Evolutionary conservation across 2,113 vertebrate genomes (phyloP), one percentile per base, ranked within the genome.

Genomic region (Conger conger): DNA sequence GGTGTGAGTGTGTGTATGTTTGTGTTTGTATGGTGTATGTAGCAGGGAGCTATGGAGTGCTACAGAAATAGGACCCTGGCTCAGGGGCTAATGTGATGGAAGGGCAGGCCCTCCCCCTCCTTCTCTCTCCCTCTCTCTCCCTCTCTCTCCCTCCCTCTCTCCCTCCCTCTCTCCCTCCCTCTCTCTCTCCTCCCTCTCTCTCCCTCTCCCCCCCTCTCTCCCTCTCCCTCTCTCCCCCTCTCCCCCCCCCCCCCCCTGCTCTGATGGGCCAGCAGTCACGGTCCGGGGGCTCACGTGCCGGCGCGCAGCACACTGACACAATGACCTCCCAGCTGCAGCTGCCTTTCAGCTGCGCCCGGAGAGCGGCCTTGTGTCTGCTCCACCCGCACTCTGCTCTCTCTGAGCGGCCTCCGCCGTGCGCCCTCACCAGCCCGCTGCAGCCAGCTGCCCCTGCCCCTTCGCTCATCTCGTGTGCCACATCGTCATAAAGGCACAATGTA

Each of bases 251-350:
- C 68, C 53, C 68, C 82, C 82, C 80, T 33, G 81, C 53, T 38
- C 79, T 82, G 79, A 60, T 50, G 84, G 88, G 88, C 82, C 87
- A 77, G 82, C 0, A 17, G 86, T 86, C 88, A 89, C 60, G 79
- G 87, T 90, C 87, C 57, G 79, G 82, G 76, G 36, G 8, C 18
- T 94, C 93, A 91, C 89, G 83, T 93, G 92, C 83, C 1, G 77
- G 76, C 76, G 33, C 87, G 84, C n/a, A 42, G 87, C 83, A 76
- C 76, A 89, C 81, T 91, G 90, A 92, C 90, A 92, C 88, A 87
- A 93, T 92, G 90, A 93, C 87, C 90, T 91, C 86, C 84, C 85
- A 81, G 85, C 87, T 93, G 91, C 92, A 91, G 86, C 85, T 84
- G 86, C 8, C 68, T 53, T 85, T 79, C 83, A 63, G 81, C 57